Conservation (phyloP, 2,113 vertebrate species). For the Ardeotis arabs region DNA sequence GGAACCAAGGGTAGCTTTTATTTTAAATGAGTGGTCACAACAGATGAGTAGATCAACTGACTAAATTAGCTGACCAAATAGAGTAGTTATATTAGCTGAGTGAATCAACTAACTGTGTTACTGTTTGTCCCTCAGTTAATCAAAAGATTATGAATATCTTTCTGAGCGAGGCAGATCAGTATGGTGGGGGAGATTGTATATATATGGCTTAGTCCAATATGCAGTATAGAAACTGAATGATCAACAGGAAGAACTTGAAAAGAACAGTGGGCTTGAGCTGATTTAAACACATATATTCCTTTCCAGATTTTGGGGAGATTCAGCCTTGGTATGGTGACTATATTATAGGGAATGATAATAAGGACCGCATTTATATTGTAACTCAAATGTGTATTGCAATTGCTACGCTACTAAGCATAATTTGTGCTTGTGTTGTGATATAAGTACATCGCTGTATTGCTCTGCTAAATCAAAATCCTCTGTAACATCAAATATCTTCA, state of each 20-base stretch:
- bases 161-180: not conserved
- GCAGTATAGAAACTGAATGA: not conserved
- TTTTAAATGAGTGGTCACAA: not conserved
- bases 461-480: not conserved
- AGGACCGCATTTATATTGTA: not conserved
- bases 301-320: not conserved
- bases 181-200: rapidly evolving
- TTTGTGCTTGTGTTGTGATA: not conserved
- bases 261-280: not conserved
- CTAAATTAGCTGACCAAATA: not conserved
- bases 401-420: not conserved
- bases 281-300: not conserved
- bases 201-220: not conserved
- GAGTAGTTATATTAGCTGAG: not conserved
- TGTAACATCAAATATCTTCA: not conserved
- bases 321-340: not conserved
- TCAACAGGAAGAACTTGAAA: not conserved
- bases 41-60: not conserved
- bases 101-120: not conserved
- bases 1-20: rapidly evolving
- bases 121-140: not conserved
- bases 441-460: not conserved
- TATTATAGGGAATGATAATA: not conserved
- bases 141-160: not conserved
- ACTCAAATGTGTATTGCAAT: not conserved